A percentile compares a stretch with the other conserved stretches of the same genome.
Evolutionary conservation across 2,113 vertebrate species (phyloP).

Genomic region (Halichoeres trimaculatus): DNA sequence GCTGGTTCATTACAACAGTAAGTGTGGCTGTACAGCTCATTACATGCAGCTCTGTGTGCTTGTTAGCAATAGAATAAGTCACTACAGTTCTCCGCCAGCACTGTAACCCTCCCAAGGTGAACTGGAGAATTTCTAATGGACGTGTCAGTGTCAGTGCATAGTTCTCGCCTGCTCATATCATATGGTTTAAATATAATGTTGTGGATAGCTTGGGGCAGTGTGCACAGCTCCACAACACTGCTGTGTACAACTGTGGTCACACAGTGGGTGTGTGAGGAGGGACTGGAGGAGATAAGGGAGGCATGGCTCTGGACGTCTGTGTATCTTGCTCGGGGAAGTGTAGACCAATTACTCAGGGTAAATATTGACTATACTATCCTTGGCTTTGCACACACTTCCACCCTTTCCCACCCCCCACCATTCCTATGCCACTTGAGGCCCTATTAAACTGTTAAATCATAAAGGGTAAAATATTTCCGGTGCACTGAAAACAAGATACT

Average conservation of each 20-base stretch:
- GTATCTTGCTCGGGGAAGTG: constrained; percentile 51
- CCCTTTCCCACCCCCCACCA: constrained; percentile 13
- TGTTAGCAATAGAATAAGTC: constrained; percentile 42
- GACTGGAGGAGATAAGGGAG: constrained; percentile 50
- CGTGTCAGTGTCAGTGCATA: constrained; percentile 2
- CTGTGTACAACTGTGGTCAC: constrained; percentile 31
- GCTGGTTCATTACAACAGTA: constrained; percentile 50
- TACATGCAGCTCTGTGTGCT: constrained; percentile 37
- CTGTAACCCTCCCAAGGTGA: constrained; percentile 47
- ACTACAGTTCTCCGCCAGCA: neutral
- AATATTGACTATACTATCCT: constrained; percentile 67
- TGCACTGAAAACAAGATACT: constrained; percentile 2
- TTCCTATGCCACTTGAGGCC: constrained; percentile 22
- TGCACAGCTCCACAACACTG: constrained; percentile 25
- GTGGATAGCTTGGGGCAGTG: constrained; percentile 9
- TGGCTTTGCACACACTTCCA: constrained; percentile 33
- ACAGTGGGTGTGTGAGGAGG: constrained; percentile 12
- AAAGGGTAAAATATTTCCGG: neutral
- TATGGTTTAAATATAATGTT: constrained; percentile 36
- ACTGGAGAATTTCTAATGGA: constrained; percentile 36
- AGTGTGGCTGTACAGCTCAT: constrained; percentile 48
- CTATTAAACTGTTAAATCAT: constrained; percentile 43
- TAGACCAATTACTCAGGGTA: constrained; percentile 67
- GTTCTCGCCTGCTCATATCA: neutral
- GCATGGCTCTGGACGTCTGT: constrained; percentile 44